Percentiles rank a stretch among this genome's conserved stretches.
These are phyloP conservation scores for Harpegnathos saltator DNA, from an alignment of 1,140 invertebrate genomes.

Conservation along the genomic window DNA sequence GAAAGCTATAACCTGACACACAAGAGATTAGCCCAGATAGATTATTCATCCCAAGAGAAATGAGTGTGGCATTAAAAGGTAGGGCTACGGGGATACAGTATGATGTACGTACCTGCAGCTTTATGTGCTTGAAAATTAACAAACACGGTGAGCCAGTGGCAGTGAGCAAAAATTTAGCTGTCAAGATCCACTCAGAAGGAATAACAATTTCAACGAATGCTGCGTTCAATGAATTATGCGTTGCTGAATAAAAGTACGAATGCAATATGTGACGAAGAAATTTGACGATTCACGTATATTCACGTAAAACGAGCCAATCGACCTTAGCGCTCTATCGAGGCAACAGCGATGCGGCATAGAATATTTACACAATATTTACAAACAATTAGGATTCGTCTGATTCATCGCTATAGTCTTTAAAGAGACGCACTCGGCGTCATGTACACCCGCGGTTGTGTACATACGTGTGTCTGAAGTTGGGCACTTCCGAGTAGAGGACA, in stretches of 20 bases:
- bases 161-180: too few species aligned
- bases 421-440: too few species aligned
- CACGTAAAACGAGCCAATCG: background rate
- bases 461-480: too few species aligned
- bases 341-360: background rate
- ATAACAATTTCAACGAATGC: background rate
- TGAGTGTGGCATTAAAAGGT: background rate
- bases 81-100: background rate
- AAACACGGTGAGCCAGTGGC: too few species aligned
- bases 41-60: too few species aligned
- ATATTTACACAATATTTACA: slow-evolving; percentile 47
- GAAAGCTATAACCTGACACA: background rate
- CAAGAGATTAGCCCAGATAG: too few species aligned
- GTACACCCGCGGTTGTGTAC: too few species aligned
- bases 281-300: background rate
- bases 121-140: background rate
- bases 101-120: background rate
- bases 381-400: slow-evolving; percentile 13
- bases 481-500: too few species aligned
- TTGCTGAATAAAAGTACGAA: background rate
- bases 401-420: background rate
- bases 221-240: background rate
- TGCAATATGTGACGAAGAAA: background rate
- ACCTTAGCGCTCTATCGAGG: background rate
- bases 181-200: background rate